Evolutionary conservation across 2,888 invertebrate genomes (phyloP).

Genomic region (Cosmorhoe ocellata): DNA sequence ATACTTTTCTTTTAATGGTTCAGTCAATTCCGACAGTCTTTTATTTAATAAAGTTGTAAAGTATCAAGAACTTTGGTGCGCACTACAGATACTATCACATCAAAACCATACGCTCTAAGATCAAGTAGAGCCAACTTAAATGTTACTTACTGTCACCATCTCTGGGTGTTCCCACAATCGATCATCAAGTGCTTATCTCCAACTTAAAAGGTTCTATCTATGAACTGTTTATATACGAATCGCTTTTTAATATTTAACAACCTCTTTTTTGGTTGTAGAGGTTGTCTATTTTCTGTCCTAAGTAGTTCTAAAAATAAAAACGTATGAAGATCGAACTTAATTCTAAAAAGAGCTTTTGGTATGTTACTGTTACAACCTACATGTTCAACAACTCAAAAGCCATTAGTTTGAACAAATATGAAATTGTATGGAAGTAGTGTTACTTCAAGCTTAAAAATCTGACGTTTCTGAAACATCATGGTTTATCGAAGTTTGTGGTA

Average conservation of each 20-base stretch:
- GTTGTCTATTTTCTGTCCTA: background rate
- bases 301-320: too few species aligned
- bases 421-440: too few species aligned
- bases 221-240: constrained; percentile 55
- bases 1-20: too few species aligned
- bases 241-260: constrained; percentile 43
- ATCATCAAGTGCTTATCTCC: constrained; percentile 72
- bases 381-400: too few species aligned
- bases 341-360: too few species aligned
- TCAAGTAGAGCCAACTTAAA: constrained; percentile 65
- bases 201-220: constrained; percentile 76
- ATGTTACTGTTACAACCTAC: too few species aligned
- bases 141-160: constrained; percentile 77
- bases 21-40: too few species aligned
- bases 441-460: too few species aligned
- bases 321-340: too few species aligned
- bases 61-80: constrained; percentile 49
- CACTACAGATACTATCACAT: constrained; percentile 60
- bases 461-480: too few species aligned
- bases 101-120: constrained; percentile 64
- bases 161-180: constrained; percentile 75
- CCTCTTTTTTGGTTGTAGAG: constrained; percentile 44
- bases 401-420: too few species aligned
- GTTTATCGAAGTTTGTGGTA: too few species aligned
- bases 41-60: constrained; percentile 27